phyloP scores from a whole-genome alignment of 2,113 vertebrate species.

The Pygathrix nemaeus region DNA sequence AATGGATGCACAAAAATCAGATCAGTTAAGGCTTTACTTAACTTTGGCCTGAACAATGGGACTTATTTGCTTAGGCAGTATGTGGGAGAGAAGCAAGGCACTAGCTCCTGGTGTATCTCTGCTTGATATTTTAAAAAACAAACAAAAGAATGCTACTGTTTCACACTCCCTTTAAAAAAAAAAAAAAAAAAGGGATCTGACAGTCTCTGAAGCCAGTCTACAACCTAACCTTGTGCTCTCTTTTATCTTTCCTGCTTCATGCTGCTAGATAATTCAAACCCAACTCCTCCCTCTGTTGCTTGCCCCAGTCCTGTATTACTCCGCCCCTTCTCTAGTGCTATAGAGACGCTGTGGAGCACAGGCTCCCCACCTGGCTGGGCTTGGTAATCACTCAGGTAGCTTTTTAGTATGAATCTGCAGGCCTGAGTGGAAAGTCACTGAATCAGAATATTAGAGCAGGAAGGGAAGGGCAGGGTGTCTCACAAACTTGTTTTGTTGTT shows the following conservation, averaged over 20 bases:
- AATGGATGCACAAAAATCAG: slow-evolving; percentile 27
- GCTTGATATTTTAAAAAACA: background rate
- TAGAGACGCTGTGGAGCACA: rapidly evolving
- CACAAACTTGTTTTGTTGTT: background rate
- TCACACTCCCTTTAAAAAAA: background rate
- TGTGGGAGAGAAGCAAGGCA: slow-evolving; percentile 12
- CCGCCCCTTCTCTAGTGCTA: rapidly evolving
- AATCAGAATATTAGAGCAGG: background rate
- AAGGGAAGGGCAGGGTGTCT: background rate
- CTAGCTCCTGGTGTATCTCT: slow-evolving; percentile 40
- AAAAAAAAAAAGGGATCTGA: background rate
- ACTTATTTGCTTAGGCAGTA: slow-evolving; percentile 64
- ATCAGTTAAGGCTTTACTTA: background rate
- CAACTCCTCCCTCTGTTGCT: background rate
- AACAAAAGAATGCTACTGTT: background rate
- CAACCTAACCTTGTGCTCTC: rapidly evolving
- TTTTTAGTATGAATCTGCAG: background rate
- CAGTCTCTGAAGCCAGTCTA: slow-evolving; percentile 22
- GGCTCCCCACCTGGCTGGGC: background rate
- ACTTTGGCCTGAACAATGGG: slow-evolving; percentile 40
- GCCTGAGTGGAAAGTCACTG: background rate
- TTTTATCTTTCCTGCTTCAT: background rate
- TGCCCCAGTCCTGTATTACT: background rate
- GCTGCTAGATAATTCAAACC: background rate
- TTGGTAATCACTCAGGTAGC: background rate